Evolutionary conservation across 2,888 invertebrate genomes (phyloP).

Genomic region (Epirrhoe alternata): DNA sequence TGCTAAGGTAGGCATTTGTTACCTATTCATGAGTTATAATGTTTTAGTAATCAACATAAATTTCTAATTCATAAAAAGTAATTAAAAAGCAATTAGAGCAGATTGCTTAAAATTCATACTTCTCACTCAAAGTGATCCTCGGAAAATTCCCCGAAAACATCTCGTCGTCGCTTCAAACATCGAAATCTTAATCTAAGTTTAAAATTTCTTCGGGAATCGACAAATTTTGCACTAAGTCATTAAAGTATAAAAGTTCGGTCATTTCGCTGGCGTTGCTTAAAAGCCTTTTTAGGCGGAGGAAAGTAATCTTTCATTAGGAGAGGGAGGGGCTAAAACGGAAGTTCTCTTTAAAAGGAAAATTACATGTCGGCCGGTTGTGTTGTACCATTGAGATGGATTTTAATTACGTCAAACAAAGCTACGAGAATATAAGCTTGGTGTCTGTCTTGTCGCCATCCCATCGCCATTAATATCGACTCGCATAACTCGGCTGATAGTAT

Average conservation of each 20-base stretch:
- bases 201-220: constrained; percentile 84
- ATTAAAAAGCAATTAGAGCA: constrained; percentile 82
- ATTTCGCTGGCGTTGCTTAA: constrained; percentile 84
- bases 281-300: constrained; percentile 84
- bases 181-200: constrained; percentile 85
- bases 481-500: constrained; percentile 46
- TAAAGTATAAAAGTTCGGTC: constrained; percentile 85
- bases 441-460: constrained; percentile 32
- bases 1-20: not conserved
- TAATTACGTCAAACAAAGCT: constrained; percentile 84
- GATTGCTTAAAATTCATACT: constrained; percentile 80
- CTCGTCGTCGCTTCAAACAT: constrained; percentile 76
- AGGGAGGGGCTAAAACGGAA: constrained; percentile 84
- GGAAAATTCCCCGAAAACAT: constrained; percentile 74
- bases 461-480: constrained; percentile 55
- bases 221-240: constrained; percentile 85
- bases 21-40: constrained; percentile 30
- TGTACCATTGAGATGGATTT: constrained; percentile 79
- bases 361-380: constrained; percentile 82
- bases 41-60: constrained; percentile 42
- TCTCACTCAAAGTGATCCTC: constrained; percentile 70
- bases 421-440: constrained; percentile 63
- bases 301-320: constrained; percentile 85
- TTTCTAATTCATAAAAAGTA: constrained; percentile 70
- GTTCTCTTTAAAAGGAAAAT: constrained; percentile 85